A percentile compares a stretch with the other conserved stretches of the same genome.
phyloP scores from a whole-genome alignment of 2,888 invertebrate genomes.

The Homarus gammarus region DNA sequence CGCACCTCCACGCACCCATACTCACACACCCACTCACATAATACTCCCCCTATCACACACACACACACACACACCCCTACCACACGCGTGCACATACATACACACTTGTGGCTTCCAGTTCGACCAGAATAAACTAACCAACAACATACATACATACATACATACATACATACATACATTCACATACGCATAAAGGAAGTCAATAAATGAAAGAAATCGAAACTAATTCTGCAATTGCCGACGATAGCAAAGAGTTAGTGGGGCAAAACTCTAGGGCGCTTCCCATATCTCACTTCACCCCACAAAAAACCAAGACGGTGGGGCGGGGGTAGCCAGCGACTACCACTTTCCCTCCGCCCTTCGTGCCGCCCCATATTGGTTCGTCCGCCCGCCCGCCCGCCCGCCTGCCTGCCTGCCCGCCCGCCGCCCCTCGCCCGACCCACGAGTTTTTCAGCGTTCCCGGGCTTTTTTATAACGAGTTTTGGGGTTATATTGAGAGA shows the following conservation, averaged over 20 bases:
- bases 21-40: too few species aligned
- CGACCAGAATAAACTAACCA: too few species aligned
- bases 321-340: not conserved
- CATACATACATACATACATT: not conserved
- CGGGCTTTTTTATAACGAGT: not conserved
- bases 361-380: too few species aligned
- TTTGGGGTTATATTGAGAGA: conserved; percentile 8
- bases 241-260: conserved; percentile 54
- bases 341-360: too few species aligned
- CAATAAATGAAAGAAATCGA: conserved; percentile 30
- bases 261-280: conserved; percentile 33
- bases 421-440: not conserved
- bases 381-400: too few species aligned
- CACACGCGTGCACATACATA: too few species aligned
- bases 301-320: conserved; percentile 15
- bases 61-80: too few species aligned
- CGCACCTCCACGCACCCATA: too few species aligned
- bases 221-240: conserved; percentile 45
- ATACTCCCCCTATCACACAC: too few species aligned
- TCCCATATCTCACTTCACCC: conserved; percentile 42
- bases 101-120: too few species aligned
- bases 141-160: not conserved
- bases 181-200: not conserved
- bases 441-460: not conserved
- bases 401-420: not conserved